These are phyloP conservation scores for Drosophila jambulina DNA, from an alignment of 1,140 invertebrate species.

Conservation along the genomic window DNA sequence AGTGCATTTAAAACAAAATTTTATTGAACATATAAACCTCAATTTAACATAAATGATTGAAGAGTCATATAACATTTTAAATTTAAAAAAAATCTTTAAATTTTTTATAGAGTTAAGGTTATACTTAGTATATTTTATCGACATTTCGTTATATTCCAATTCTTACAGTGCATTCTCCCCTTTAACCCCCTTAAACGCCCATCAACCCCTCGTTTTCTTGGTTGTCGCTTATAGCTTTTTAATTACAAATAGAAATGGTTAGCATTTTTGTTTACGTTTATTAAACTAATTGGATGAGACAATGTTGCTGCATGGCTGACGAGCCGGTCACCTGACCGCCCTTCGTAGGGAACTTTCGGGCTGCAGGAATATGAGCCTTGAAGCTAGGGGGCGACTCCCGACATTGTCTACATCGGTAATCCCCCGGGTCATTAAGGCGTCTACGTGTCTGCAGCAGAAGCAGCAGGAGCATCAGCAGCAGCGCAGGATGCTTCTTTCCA, in stretches of 20 bases:
- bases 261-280: constrained; percentile 61
- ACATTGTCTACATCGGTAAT: constrained; percentile 66
- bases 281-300: constrained; percentile 61
- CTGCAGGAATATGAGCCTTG: constrained; percentile 23
- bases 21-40: no score
- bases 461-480: constrained; percentile 16
- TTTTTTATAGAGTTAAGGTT: not conserved
- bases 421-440: constrained; percentile 76
- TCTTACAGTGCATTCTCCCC: constrained; percentile 8
- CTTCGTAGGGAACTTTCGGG: constrained; percentile 17
- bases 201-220: constrained; percentile 32
- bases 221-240: constrained; percentile 71
- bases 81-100: no score
- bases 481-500: constrained; percentile 30
- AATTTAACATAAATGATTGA: no score
- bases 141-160: not conserved
- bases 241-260: constrained; percentile 60
- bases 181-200: constrained; percentile 13
- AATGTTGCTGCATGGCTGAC: constrained; percentile 26
- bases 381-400: constrained; percentile 8
- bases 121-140: not conserved
- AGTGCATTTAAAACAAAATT: no score
- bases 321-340: constrained; percentile 13
- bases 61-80: no score
- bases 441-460: constrained; percentile 67